These are phyloP conservation scores for Pituophis catenifer DNA, from an alignment of 2,113 vertebrate species.

Conservation along the genomic window DNA sequence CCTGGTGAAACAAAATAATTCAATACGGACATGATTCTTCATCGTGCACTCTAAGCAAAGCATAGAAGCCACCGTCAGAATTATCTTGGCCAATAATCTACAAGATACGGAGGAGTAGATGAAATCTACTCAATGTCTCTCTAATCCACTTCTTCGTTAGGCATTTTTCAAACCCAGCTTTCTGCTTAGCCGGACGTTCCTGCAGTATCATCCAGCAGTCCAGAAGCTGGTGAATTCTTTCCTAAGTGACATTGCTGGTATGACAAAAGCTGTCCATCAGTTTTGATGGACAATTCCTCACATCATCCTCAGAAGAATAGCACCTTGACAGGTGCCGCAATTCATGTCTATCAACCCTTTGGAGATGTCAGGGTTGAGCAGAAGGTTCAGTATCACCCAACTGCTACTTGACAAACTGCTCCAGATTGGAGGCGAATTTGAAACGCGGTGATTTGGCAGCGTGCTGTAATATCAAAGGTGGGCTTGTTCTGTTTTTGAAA, in stretches of 20 bases:
- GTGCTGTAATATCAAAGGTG: background rate
- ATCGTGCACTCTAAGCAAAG: background rate
- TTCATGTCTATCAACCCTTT: conserved; percentile 23
- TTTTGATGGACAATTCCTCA: conserved; percentile 1
- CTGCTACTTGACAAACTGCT: conserved; percentile 6
- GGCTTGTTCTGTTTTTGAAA: background rate
- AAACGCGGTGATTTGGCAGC: background rate
- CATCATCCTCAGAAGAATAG: background rate
- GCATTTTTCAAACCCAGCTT: background rate
- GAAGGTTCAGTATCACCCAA: conserved; percentile 1
- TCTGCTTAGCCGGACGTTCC: background rate
- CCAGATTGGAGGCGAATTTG: background rate
- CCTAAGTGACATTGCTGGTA: background rate
- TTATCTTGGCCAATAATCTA: background rate
- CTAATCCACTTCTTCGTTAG: background rate
- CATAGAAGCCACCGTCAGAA: no score
- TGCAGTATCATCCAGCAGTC: background rate
- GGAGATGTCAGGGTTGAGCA: background rate
- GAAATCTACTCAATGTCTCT: background rate
- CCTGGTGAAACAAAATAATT: background rate
- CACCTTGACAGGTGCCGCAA: conserved; percentile 12
- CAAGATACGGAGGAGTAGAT: no score
- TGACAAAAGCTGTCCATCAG: conserved; percentile 18
- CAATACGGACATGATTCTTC: background rate
- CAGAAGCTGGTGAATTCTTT: background rate